phyloP scores from a whole-genome alignment of 2,113 vertebrate genomes.

The Laticauda colubrina region DNA sequence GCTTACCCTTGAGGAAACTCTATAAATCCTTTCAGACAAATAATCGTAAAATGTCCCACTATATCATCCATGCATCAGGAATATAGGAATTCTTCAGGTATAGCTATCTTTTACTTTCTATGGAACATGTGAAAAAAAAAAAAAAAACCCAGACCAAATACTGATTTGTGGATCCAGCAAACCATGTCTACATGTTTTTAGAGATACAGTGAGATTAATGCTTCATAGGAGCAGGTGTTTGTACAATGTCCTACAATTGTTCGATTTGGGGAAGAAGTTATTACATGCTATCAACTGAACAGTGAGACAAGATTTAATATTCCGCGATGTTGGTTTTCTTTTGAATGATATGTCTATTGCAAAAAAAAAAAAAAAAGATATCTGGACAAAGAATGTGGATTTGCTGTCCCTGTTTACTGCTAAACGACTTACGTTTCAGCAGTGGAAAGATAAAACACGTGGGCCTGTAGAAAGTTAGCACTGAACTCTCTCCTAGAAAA shows the following conservation, averaged over 20 bases:
- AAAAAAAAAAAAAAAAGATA: not conserved
- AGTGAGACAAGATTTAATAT: not conserved
- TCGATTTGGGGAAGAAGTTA: not conserved
- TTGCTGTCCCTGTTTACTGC: not conserved
- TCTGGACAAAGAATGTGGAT: not conserved
- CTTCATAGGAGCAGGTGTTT: not conserved
- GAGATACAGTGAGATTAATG: not conserved
- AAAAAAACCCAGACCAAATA: not conserved
- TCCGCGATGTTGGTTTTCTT: not conserved
- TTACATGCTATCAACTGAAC: not conserved
- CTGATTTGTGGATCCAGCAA: not conserved
- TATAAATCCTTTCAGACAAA: too few relatives aligned
- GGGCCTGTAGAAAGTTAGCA: too few relatives aligned
- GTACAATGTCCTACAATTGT: not conserved
- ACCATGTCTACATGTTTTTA: not conserved
- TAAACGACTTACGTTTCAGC: not conserved
- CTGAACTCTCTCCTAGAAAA: too few relatives aligned
- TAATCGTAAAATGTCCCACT: not conserved
- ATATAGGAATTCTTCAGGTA: not conserved
- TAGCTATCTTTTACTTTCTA: too few relatives aligned
- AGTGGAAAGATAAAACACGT: not conserved
- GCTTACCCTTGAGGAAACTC: too few relatives aligned
- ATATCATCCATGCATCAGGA: not conserved
- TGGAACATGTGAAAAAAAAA: not conserved
- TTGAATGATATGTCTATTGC: not conserved